A percentile compares a stretch with the other conserved stretches of the same genome.
These are phyloP conservation scores for Lordiphosa mommai DNA, from an alignment of 1,140 invertebrate species.

Conservation along the genomic window DNA sequence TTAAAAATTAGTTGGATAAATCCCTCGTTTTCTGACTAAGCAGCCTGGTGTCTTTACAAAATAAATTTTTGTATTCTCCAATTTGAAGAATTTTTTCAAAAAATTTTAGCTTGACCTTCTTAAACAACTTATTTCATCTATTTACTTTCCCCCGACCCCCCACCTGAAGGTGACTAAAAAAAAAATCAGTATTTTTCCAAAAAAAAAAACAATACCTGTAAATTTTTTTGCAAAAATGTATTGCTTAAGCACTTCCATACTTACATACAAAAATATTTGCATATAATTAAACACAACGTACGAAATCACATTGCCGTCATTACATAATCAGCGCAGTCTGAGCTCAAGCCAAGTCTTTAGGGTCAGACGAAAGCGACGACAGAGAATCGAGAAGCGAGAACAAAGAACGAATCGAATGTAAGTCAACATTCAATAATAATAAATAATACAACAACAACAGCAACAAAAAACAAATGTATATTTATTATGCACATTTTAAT, in stretches of 20 bases:
- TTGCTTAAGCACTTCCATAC: not conserved
- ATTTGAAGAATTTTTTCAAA: no score
- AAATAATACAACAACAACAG: conserved; percentile 18
- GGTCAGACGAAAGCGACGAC: not conserved
- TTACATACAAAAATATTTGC: conserved; percentile 5
- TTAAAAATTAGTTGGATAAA: no score
- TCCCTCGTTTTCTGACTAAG: no score
- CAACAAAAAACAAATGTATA: conserved; percentile 5
- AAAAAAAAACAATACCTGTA: no score
- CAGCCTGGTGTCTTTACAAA: no score
- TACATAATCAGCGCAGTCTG: conserved; percentile 31
- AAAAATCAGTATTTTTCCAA: no score
- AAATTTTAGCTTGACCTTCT: no score
- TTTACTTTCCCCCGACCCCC: no score
- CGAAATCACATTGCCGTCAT: conserved; percentile 26
- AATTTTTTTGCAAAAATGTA: no score
- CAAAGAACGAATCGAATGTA: conserved; percentile 38
- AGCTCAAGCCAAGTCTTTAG: not conserved
- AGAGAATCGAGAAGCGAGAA: not conserved
- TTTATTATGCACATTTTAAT: conserved; percentile 22
- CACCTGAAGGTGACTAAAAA: no score
- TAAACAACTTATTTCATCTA: no score
- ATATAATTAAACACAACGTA: conserved; percentile 14
- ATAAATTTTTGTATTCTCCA: no score
- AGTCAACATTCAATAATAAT: conserved; percentile 36